Evolutionary conservation across 2,113 vertebrate species (phyloP).

Genomic region (Talpa occidentalis): DNA sequence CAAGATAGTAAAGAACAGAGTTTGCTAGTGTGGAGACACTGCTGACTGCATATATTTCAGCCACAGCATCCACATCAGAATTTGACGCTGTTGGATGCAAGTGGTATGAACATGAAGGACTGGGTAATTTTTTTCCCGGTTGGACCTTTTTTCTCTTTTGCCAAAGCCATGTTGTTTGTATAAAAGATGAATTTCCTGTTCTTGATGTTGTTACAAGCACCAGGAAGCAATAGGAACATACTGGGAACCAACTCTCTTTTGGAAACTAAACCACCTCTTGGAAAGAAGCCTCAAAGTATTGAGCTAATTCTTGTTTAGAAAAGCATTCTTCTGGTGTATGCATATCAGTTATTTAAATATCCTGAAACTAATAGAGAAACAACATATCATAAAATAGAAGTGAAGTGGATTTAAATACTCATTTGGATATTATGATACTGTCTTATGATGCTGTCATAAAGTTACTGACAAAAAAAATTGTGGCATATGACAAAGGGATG

Average conservation of each 20-base stretch:
- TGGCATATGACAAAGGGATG: no score
- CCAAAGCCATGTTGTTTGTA: conserved; percentile 22
- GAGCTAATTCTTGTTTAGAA: conserved; percentile 41
- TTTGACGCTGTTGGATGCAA: background rate
- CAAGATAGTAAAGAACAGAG: background rate
- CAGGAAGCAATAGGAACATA: background rate
- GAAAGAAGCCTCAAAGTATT: conserved; percentile 40
- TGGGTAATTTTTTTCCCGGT: conserved; percentile 19
- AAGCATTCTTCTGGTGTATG: conserved; percentile 42
- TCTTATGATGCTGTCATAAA: conserved; percentile 38
- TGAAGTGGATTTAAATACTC: background rate
- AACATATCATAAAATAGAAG: conserved; percentile 12
- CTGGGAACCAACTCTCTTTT: background rate
- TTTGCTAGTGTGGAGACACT: background rate
- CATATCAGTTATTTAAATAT: conserved; percentile 54
- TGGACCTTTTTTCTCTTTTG: conserved; percentile 9
- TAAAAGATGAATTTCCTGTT: conserved; percentile 36
- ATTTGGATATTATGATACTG: background rate
- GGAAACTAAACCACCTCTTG: conserved; percentile 39
- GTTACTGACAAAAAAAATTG: conserved; percentile 15
- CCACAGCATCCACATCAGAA: background rate
- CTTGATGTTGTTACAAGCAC: background rate
- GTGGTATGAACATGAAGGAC: conserved; percentile 19
- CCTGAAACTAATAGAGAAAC: background rate
- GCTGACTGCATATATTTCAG: background rate